Conservation (phyloP, 2,888 invertebrate species). For the Unio delphinus region DNA sequence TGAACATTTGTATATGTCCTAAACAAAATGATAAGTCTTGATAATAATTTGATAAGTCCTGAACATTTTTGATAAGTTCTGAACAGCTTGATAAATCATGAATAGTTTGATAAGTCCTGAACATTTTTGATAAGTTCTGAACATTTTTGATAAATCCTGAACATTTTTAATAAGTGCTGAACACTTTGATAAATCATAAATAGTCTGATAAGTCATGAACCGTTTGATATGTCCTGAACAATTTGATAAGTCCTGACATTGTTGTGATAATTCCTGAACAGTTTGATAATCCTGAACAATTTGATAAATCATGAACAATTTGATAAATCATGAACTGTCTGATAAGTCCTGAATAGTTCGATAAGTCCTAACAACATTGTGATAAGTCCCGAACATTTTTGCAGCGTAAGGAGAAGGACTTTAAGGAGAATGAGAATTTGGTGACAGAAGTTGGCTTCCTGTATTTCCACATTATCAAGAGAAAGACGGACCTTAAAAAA, state of each 20-base stretch:
- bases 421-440: slow-evolving; percentile 4
- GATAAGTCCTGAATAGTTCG: not conserved
- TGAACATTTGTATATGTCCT: not conserved
- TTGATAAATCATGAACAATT: no score
- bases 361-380: not conserved
- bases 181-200: no score
- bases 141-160: not conserved
- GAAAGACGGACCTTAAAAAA: slow-evolving; percentile 8
- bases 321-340: no score
- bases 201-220: no score
- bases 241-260: no score
- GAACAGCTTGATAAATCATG: not conserved
- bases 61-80: not conserved
- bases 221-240: no score
- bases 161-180: not conserved
- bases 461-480: slow-evolving; percentile 10
- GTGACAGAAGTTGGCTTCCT: slow-evolving; percentile 7
- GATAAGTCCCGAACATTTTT: slow-evolving; percentile 1
- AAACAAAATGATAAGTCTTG: not conserved
- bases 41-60: not conserved
- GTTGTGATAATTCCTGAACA: no score
- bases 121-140: not conserved
- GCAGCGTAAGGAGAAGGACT: slow-evolving; percentile 4
- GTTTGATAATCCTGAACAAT: no score
- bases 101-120: not conserved